Conservation (phyloP, 2,113 vertebrate species). For the Bos javanicus region DNA sequence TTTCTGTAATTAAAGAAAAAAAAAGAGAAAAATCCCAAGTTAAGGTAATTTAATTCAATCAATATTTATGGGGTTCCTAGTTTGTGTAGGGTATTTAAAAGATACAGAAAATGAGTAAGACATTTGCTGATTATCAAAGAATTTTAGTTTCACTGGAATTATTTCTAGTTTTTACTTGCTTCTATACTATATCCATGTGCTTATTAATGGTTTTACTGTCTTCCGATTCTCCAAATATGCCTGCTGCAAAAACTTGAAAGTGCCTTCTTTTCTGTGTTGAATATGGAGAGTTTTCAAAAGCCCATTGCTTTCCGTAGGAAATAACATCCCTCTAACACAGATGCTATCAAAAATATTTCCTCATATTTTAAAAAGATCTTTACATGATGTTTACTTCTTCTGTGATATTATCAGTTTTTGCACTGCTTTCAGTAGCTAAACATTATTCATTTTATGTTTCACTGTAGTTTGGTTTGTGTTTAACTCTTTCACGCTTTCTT, state of each 20-base stretch:
- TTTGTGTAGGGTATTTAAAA: not conserved
- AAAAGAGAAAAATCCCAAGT: not conserved
- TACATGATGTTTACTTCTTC: conserved; percentile 19
- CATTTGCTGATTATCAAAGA: not conserved
- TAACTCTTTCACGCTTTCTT: not conserved
- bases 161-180: conserved; percentile 15
- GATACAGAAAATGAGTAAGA: not conserved
- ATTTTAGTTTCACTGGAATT: not conserved
- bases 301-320: not conserved
- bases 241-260: not conserved
- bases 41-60: not conserved
- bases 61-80: not conserved
- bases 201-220: not conserved
- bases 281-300: not conserved
- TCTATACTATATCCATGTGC: not conserved
- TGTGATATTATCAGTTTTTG: conserved; percentile 27
- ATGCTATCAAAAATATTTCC: conserved; percentile 34
- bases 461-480: not conserved
- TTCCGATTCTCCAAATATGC: not conserved
- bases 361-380: conserved; percentile 15
- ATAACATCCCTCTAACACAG: not conserved
- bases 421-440: not conserved
- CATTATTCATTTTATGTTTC: conserved; percentile 1
- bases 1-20: not conserved
- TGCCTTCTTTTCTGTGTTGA: not conserved